These are phyloP conservation scores for Zeus faber DNA, from an alignment of 2,113 vertebrate species.

Conservation along the genomic window DNA sequence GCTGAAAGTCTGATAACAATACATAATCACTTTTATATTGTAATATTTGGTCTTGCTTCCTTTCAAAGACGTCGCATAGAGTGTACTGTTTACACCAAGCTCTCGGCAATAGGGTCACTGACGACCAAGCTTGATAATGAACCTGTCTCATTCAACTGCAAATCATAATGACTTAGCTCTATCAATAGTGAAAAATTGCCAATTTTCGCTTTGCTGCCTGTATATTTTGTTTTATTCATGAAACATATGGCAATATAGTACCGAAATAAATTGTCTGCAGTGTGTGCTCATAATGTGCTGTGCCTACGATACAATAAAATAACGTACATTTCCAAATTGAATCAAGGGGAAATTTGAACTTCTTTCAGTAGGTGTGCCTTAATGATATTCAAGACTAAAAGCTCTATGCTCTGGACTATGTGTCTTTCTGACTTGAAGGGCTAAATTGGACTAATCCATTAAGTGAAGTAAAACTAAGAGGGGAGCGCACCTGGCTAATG, in stretches of 20 bases:
- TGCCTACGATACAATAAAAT: too few relatives aligned
- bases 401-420: too few relatives aligned
- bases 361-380: too few relatives aligned
- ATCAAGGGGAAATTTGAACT: too few relatives aligned
- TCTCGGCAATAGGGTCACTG: not conserved
- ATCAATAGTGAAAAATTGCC: conserved; percentile 49
- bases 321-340: too few relatives aligned
- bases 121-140: conserved; percentile 33
- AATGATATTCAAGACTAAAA: too few relatives aligned
- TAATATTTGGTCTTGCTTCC: conserved; percentile 9
- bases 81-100: conserved; percentile 11
- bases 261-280: not conserved
- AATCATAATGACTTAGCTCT: conserved; percentile 41
- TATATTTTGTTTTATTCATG: conserved; percentile 20
- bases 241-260: not conserved
- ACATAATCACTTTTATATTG: conserved; percentile 20
- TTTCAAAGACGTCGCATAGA: conserved; percentile 22
- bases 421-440: too few relatives aligned
- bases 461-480: too few relatives aligned
- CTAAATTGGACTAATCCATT: too few relatives aligned
- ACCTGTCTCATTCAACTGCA: conserved; percentile 52
- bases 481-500: too few relatives aligned
- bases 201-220: conserved; percentile 46
- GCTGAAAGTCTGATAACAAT: not conserved
- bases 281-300: not conserved